Conservation (phyloP, 2,113 vertebrate genomes). For the Balaeniceps rex region DNA sequence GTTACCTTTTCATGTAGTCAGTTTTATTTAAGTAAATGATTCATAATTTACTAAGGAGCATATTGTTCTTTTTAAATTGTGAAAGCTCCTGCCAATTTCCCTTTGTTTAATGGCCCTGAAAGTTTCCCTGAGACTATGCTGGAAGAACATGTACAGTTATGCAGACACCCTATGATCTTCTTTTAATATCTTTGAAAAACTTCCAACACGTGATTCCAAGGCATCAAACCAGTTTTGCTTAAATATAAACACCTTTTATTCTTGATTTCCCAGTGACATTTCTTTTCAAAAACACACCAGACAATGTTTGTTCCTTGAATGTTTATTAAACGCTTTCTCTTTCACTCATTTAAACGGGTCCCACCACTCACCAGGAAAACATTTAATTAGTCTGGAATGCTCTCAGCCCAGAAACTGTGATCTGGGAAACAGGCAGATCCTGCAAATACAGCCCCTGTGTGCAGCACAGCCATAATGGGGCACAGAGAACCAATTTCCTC, state of each 20-base stretch:
- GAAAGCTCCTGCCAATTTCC: background rate
- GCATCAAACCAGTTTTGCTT: background rate
- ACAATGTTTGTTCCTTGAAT: background rate
- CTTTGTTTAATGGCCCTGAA: conserved; percentile 3
- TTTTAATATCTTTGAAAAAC: background rate
- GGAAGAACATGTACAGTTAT: conserved; percentile 11
- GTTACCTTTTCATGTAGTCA: background rate
- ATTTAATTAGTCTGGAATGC: background rate
- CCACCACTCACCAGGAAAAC: background rate
- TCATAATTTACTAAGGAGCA: background rate
- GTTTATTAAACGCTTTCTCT: background rate
- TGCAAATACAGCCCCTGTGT: background rate
- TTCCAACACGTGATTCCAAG: conserved; percentile 27
- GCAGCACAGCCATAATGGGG: background rate
- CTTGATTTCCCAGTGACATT: background rate
- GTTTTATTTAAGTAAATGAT: background rate
- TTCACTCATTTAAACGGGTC: background rate
- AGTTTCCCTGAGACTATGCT: background rate
- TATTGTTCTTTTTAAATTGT: background rate
- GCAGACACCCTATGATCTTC: background rate
- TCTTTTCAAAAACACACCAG: background rate
- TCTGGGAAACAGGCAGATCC: background rate
- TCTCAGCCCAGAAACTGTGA: background rate
- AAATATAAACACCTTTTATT: background rate
- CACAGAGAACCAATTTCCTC: background rate